phyloP scores from a whole-genome alignment of 2,888 invertebrate genomes.

The Xestia ashworthii region DNA sequence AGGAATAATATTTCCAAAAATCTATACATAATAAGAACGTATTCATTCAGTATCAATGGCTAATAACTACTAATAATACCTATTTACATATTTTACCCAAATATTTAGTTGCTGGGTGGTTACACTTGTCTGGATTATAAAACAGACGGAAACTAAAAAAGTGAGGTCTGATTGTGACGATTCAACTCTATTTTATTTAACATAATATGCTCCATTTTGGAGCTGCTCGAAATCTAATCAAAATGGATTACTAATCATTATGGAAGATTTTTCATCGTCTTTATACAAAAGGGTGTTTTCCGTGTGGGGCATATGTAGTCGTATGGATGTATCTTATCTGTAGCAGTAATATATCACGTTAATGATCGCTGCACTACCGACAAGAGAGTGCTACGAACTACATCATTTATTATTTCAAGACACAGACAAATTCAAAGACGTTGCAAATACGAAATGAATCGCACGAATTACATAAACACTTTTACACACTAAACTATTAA shows the following conservation, averaged over 20 bases:
- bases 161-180: background rate
- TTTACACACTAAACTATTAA: slow-evolving; percentile 58
- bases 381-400: slow-evolving; percentile 15
- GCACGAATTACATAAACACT: slow-evolving; percentile 15
- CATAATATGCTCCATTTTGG: background rate
- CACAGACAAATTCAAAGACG: slow-evolving; percentile 30
- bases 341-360: slow-evolving; percentile 29
- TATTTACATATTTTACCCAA: background rate
- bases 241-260: background rate
- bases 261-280: background rate
- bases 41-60: background rate
- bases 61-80: slow-evolving; percentile 9
- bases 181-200: background rate
- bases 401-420: slow-evolving; percentile 21
- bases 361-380: slow-evolving; percentile 12
- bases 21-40: background rate
- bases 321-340: background rate
- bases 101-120: background rate
- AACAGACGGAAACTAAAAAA: background rate
- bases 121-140: background rate
- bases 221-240: background rate
- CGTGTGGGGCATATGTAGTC: background rate
- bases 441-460: slow-evolving; percentile 32
- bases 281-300: background rate
- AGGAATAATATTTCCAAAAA: slow-evolving; percentile 10